Evolutionary conservation across 2,797 vertebrate species (phyloP), one percentile per base, ranked within the genome.

Genomic region (Dromococcyx pavoninus): DNA sequence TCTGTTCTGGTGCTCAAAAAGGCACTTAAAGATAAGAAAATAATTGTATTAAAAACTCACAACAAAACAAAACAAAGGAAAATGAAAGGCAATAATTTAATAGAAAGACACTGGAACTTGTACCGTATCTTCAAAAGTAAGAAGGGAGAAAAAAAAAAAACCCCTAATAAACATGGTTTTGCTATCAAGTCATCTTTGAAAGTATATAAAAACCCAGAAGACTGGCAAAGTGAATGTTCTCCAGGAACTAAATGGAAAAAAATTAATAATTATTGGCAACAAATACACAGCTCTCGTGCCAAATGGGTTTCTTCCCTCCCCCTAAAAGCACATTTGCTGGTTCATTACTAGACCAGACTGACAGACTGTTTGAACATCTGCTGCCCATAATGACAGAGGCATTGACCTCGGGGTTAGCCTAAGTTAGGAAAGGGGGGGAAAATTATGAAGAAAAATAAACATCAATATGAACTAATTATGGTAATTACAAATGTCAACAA

Each of bases 21-120:
- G 98, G 99, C 99, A 99, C 98, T 98, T 98, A 96, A 95, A 98
- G 97, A 97, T 95, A 98, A 98, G 97, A 97, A 94, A 97, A 94
- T 85, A 75, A 97, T 25, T 94, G 96, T 87, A 96, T 91, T 97
- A 94, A 95, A 97, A 97, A 83, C n/a, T 73, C 79, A 84, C 90
- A 91, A 84, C 88, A 17, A 80, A 95, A 86, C 93, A 75, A 96
- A 97, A 90, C 98, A 97, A 96, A 97, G 87, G 50, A 95, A 96
- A 97, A 96, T 3, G 39, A 97, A 97, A 97, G 98, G 96, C 96
- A 98, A 98, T 98, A 98, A 98, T 98, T 98, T 98, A 98, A 97
- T 74, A 95, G 93, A 97, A 96, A 93, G 90, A 92, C 95, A 94
- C 91, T 83, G 96, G 95, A 95, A 94, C 91, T 95, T 65, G 96